Conservation (phyloP, 2,888 invertebrate species). For the Heliconius aoede region DNA sequence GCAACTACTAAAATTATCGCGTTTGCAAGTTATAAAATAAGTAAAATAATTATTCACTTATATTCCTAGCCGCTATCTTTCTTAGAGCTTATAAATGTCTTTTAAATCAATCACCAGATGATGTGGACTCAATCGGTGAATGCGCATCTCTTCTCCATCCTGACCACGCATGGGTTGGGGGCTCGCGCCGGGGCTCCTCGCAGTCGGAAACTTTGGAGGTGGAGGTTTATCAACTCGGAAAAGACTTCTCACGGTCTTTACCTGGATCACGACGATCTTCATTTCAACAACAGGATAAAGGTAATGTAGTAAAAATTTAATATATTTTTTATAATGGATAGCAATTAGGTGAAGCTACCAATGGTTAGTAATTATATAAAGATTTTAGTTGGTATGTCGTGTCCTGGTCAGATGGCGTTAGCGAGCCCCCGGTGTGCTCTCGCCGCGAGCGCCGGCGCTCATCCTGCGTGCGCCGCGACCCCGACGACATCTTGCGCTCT, state of each 20-base stretch:
- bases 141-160: constrained; percentile 91
- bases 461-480: constrained; percentile 91
- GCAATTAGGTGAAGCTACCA: neutral
- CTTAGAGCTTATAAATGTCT: constrained; percentile 28
- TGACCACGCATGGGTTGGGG: constrained; percentile 91
- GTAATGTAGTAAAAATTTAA: constrained; percentile 53
- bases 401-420: constrained; percentile 56
- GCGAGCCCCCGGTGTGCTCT: constrained; percentile 66
- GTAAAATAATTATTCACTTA: neutral
- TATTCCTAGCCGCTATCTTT: constrained; percentile 3
- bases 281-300: constrained; percentile 89
- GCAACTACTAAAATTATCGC: neutral
- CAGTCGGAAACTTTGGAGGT: constrained; percentile 94
- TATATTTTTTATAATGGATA: neutral
- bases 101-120: constrained; percentile 72
- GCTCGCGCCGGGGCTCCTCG: constrained; percentile 93
- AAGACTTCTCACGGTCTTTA: constrained; percentile 93
- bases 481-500: constrained; percentile 92
- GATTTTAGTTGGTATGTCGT: neutral
- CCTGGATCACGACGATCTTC: constrained; percentile 93
- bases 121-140: constrained; percentile 90
- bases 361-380: neutral
- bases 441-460: constrained; percentile 89
- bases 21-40: neutral
- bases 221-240: constrained; percentile 92